phyloP scores from a whole-genome alignment of 1,140 invertebrate species.

The Proales similis region DNA sequence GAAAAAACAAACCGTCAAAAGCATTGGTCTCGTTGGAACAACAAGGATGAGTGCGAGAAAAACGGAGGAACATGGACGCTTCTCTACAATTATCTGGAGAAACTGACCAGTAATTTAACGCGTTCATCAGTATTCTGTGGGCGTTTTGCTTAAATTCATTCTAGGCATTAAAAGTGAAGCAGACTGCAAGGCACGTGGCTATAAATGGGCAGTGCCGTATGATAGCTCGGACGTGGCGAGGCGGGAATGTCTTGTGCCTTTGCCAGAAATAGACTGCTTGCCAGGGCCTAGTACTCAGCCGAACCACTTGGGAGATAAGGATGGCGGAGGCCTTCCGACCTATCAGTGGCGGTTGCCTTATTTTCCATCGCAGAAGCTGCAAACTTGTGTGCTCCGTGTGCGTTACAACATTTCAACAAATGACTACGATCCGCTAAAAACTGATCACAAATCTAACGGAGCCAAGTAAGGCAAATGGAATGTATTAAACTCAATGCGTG shows the following conservation, averaged over 20 bases:
- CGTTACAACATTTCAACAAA: conserved; percentile 52
- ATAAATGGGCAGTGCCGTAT: conserved; percentile 48
- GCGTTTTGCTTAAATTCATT: too few species aligned
- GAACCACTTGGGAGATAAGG: conserved; percentile 49
- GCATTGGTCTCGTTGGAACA: conserved; percentile 35
- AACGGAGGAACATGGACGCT: conserved; percentile 34
- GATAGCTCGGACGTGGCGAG: conserved; percentile 44
- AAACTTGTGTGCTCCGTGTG: conserved; percentile 49
- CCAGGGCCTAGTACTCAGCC: conserved; percentile 49
- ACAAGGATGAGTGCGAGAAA: conserved; percentile 7
- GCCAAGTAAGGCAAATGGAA: conserved; percentile 31
- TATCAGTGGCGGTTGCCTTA: conserved; percentile 49
- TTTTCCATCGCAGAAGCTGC: conserved; percentile 48
- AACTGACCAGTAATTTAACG: conserved; percentile 24
- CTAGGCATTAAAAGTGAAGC: too few species aligned
- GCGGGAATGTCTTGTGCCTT: conserved; percentile 45
- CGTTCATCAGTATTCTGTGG: neutral
- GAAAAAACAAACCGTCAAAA: conserved; percentile 37
- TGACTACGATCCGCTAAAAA: conserved; percentile 50
- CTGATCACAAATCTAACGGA: conserved; percentile 44
- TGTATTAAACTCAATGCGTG: neutral
- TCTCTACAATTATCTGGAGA: conserved; percentile 34
- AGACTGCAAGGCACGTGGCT: too few species aligned
- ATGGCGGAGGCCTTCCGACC: conserved; percentile 42
- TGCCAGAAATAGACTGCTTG: conserved; percentile 43